A percentile compares a stretch with the other conserved stretches of the same genome.
Conservation (phyloP, 2,888 invertebrate species). For the Diarsia rubi region DNA sequence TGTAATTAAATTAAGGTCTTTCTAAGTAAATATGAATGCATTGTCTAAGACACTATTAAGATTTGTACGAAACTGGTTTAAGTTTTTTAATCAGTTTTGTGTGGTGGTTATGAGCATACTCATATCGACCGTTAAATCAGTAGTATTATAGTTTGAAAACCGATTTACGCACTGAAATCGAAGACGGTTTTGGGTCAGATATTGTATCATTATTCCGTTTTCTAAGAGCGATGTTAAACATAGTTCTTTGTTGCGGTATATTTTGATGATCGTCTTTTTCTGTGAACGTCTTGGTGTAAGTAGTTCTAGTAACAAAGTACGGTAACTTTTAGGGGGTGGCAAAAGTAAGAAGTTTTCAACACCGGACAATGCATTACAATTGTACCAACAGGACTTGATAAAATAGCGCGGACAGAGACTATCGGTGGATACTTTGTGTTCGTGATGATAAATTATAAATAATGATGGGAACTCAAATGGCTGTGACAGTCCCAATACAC, state of each 20-base stretch:
- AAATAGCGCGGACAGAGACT: constrained; percentile 1
- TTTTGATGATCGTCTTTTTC: constrained; percentile 6
- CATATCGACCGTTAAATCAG: background rate
- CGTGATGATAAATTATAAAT: constrained; percentile 43
- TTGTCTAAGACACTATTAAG: background rate
- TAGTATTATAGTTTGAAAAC: background rate
- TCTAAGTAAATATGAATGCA: background rate
- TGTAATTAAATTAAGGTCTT: background rate
- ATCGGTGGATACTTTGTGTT: constrained; percentile 16
- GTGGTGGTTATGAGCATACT: background rate
- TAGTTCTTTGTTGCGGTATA: background rate
- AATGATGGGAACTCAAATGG: constrained; percentile 39
- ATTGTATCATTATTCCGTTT: background rate
- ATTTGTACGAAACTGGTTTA: background rate
- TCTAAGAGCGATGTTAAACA: background rate
- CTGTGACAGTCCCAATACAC: constrained; percentile 35
- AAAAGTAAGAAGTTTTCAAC: constrained; percentile 20
- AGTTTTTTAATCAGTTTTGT: background rate
- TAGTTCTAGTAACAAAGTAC: constrained; percentile 8
- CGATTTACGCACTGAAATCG: background rate
- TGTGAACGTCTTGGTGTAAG: background rate
- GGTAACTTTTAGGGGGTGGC: background rate
- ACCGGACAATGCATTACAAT: background rate
- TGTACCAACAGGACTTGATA: background rate
- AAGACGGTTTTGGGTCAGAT: background rate